A percentile compares a stretch with the other conserved stretches of the same genome.
Conservation (phyloP, 2,113 vertebrate species). For the Corythornis madagascariensis region DNA sequence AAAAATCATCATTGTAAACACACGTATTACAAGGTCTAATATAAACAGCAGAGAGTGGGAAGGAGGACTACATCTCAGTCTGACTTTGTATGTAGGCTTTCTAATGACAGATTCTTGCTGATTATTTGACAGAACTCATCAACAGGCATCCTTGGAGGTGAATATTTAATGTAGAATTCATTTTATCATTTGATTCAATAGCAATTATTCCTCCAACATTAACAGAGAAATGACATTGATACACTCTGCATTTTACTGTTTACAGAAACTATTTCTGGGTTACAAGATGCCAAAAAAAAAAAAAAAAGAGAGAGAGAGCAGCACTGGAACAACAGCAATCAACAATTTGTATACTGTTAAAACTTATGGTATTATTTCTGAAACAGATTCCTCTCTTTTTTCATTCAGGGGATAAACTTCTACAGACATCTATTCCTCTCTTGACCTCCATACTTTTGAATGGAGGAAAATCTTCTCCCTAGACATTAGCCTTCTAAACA, state of each 20-base stretch:
- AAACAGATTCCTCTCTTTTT: not conserved
- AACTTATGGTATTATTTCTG: not conserved
- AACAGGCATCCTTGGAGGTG: constrained; percentile 20
- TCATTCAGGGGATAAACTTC: not conserved
- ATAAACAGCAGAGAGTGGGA: constrained; percentile 17
- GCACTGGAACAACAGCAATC: not conserved
- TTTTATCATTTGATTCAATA: constrained; percentile 40
- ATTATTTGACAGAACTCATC: constrained; percentile 52
- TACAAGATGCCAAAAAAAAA: not conserved
- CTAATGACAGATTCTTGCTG: constrained; percentile 23
- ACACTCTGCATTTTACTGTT: not conserved
- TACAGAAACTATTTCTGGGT: not conserved
- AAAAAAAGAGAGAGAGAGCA: not conserved
- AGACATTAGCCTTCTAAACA: not conserved
- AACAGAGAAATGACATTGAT: constrained; percentile 12
- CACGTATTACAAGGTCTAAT: not conserved
- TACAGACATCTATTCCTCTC: not conserved
- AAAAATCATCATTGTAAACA: not conserved
- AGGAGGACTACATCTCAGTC: not conserved
- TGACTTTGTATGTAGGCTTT: constrained; percentile 8
- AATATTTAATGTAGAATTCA: constrained; percentile 12
- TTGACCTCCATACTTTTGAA: not conserved
- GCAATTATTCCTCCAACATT: constrained; percentile 43
- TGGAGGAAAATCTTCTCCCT: not conserved
- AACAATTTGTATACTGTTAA: not conserved